Evolutionary conservation across 2,113 vertebrate species (phyloP).

Genomic region (Psilopsiagon aymara): DNA sequence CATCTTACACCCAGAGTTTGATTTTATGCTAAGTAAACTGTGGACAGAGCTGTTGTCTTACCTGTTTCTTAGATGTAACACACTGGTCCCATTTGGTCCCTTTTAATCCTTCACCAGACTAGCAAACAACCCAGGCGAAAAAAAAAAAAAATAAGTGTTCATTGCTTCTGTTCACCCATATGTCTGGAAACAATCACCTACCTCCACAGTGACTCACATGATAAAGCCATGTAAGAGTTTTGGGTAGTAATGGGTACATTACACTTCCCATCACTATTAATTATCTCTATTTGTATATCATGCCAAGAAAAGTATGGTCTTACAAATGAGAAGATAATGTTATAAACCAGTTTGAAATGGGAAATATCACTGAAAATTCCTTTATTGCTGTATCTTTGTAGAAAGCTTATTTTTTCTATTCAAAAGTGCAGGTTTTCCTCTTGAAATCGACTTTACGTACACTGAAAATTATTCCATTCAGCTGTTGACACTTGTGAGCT

Average conservation of each 20-base stretch:
- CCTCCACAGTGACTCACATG: not conserved
- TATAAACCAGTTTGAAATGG: not conserved
- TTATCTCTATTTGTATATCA: not conserved
- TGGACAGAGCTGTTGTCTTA: not conserved
- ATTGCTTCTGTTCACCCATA: not conserved
- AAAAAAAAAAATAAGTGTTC: not conserved
- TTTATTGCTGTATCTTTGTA: not conserved
- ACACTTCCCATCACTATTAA: not conserved
- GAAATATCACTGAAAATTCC: not conserved
- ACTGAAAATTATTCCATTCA: not conserved
- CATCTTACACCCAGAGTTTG: not conserved
- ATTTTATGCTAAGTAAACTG: not conserved
- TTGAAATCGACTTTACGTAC: not conserved
- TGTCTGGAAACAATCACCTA: not conserved
- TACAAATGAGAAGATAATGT: not conserved
- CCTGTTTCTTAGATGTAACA: not conserved
- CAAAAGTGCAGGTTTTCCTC: not conserved
- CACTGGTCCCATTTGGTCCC: not conserved
- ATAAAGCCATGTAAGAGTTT: not conserved
- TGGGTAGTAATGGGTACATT: not conserved
- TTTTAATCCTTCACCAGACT: not conserved
- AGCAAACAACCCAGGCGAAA: not conserved
- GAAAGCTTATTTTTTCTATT: not conserved
- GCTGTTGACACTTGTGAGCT: not conserved
- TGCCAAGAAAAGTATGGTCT: not conserved